These are phyloP conservation scores for Orthosia incerta DNA, from an alignment of 2,888 invertebrate species.

Conservation along the genomic window DNA sequence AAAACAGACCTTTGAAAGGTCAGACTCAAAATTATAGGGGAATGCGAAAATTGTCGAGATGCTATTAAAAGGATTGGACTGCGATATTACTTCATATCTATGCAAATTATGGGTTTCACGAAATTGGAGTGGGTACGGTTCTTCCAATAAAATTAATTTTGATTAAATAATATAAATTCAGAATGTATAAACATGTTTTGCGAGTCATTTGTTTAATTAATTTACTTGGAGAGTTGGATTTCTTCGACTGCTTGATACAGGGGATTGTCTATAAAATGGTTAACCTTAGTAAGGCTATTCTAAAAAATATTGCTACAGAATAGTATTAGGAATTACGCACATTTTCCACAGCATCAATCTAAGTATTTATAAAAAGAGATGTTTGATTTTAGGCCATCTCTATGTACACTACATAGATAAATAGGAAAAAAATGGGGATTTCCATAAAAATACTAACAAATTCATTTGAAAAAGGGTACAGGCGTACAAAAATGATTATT, in stretches of 20 bases:
- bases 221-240: constrained; percentile 32
- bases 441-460: no score
- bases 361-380: no score
- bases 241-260: constrained; percentile 14
- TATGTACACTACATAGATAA: no score
- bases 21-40: constrained; percentile 29
- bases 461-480: no score
- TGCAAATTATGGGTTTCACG: constrained; percentile 59
- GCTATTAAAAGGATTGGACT: constrained; percentile 45
- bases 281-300: neutral
- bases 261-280: constrained; percentile 7
- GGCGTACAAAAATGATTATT: no score
- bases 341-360: no score
- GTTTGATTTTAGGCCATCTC: no score
- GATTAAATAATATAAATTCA: constrained; percentile 28
- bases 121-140: constrained; percentile 39
- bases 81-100: constrained; percentile 65
- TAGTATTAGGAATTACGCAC: neutral
- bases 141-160: constrained; percentile 53
- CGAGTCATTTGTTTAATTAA: constrained; percentile 16
- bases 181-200: constrained; percentile 37
- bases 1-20: constrained; percentile 34
- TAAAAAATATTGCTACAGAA: neutral
- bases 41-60: constrained; percentile 43
- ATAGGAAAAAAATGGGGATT: no score